Base-by-base conservation (phyloP, 2,888 invertebrate species). In the Apodemia zela region DNA sequence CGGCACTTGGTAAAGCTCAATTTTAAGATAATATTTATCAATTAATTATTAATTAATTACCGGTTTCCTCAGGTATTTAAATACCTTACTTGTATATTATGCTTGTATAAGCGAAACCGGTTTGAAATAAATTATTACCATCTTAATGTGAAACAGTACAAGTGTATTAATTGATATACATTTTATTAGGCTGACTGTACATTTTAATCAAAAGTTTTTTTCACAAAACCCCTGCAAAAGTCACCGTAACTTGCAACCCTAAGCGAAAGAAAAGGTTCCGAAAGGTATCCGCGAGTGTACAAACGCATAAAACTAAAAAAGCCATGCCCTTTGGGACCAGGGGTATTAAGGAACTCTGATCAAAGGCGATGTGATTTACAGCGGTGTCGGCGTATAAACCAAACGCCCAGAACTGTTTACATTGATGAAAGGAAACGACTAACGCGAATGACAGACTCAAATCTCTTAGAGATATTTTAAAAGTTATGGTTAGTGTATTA, bases 311-410 rank as follows among this genome's bases (percentile, higher is more conserved):
- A 54, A 25, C 54, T 54, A 54, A 54, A 54, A 54, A 54, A 54
- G 54, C 25, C 54, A 15, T n/a, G 54, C 25, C 54, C 54, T 54
- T 21, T 13, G 54, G 54, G 54, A 54, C 25, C 29, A 13, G 15
- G 25, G 54, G 25, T 54, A 54, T 64, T 64, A 64, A 68, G 72
- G 67, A 67, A 51, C 63, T 60, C 72, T 72, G 75, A 76, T 77
- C 75, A 77, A 77, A 76, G 75, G 72, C 68, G 67, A 66, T 64
- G 71, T 70, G 73, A 73, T 87, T 85, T 85, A 88, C 78, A 73
- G 73, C 74, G 51, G 51, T 51, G 51, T 21, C 18, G 21, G 51
- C 10, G 51, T 51, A 51, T 51, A 51, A 51, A 51, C 51, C 51
- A 11, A 51, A 51, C 21, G 51, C 51, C 51, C 51, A 10, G 21